Conservation (phyloP, 2,797 vertebrate species). For the Chelon auratus region DNA sequence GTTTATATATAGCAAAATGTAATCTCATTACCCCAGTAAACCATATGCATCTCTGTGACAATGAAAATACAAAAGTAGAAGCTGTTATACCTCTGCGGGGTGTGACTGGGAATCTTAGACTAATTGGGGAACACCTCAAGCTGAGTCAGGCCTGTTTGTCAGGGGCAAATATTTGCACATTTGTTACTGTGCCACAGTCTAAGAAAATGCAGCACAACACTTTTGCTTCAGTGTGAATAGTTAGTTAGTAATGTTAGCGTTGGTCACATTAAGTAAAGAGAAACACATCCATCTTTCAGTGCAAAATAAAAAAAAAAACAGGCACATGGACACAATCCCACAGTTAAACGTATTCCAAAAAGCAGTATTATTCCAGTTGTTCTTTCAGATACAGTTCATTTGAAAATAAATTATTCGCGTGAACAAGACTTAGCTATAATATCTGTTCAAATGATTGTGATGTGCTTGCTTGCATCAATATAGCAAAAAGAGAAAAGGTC, state of each 20-base stretch:
- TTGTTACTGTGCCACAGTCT: neutral
- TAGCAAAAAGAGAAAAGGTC: neutral
- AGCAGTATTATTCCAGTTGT: neutral
- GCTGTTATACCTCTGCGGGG: slow-evolving; percentile 10
- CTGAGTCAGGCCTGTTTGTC: slow-evolving; percentile 11
- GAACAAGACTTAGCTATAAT: slow-evolving; percentile 4
- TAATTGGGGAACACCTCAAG: slow-evolving; percentile 20
- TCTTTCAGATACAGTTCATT: neutral
- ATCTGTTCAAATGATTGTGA: slow-evolving; percentile 22
- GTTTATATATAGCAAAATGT: slow-evolving; percentile 47
- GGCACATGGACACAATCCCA: neutral
- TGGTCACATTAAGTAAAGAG: neutral
- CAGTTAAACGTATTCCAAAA: neutral
- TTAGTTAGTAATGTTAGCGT: neutral
- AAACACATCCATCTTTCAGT: neutral
- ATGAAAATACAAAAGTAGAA: slow-evolving; percentile 32
- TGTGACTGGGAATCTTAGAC: slow-evolving; percentile 3
- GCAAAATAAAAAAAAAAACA: neutral
- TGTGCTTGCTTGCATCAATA: slow-evolving; percentile 5
- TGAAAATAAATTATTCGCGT: neutral
- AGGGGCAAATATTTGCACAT: neutral
- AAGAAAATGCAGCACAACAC: neutral
- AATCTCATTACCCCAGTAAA: slow-evolving; percentile 49
- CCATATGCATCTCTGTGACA: slow-evolving; percentile 35
- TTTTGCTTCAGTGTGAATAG: neutral